phyloP scores from a whole-genome alignment of 2,797 vertebrate species.

The Sebastes trivittatus region DNA sequence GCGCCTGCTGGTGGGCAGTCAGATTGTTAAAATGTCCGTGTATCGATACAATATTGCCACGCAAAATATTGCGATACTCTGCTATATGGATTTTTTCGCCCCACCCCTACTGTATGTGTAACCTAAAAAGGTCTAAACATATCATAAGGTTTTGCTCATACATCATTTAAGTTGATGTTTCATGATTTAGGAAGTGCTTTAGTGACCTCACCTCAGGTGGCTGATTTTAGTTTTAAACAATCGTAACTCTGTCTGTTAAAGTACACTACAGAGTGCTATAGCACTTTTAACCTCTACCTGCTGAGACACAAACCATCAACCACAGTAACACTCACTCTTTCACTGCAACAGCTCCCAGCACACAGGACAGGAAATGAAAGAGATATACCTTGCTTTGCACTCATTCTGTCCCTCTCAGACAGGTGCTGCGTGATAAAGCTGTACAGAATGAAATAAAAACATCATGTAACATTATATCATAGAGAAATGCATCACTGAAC shows the following conservation, averaged over 20 bases:
- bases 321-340: conserved; percentile 16
- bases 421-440: conserved; percentile 16
- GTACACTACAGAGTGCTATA: not conserved
- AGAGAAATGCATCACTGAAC: not conserved
- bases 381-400: conserved; percentile 2
- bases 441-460: not conserved
- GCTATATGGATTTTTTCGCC: no score
- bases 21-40: no score
- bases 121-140: not conserved
- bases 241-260: not conserved
- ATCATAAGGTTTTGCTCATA: not conserved
- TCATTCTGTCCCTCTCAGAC: conserved; percentile 6
- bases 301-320: not conserved
- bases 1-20: no score
- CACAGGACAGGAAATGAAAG: conserved; percentile 41
- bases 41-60: no score
- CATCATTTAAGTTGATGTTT: not conserved
- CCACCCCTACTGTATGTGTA: not conserved
- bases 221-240: conserved; percentile 11
- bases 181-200: conserved; percentile 26
- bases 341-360: conserved; percentile 1
- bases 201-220: conserved; percentile 6
- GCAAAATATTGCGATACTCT: no score
- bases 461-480: not conserved
- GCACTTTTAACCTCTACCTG: conserved; percentile 19